phyloP scores from a whole-genome alignment of 2,888 invertebrate species.

The Stenchaetothrips biformis region DNA sequence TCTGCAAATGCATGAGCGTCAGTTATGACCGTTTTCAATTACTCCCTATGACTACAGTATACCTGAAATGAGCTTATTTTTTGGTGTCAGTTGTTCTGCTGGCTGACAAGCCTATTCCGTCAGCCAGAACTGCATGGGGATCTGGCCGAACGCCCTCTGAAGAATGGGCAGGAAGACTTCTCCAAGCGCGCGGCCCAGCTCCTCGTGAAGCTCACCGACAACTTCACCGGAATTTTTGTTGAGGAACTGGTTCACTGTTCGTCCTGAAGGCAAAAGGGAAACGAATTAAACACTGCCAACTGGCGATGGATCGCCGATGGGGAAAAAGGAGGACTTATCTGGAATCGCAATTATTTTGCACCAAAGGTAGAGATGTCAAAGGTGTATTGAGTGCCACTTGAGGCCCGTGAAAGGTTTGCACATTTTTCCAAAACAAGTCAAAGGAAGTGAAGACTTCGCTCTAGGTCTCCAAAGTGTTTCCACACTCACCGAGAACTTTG shows the following conservation, averaged over 20 bases:
- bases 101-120: background rate
- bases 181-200: slow-evolving; percentile 52
- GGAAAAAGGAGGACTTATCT: too few species aligned
- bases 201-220: slow-evolving; percentile 54
- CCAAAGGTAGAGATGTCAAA: too few species aligned
- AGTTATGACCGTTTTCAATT: too few species aligned
- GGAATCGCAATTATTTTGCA: too few species aligned
- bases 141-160: slow-evolving; percentile 55
- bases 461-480: background rate
- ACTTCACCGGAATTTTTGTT: slow-evolving; percentile 57
- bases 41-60: too few species aligned
- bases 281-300: slow-evolving; percentile 23
- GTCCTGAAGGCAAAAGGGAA: slow-evolving; percentile 45
- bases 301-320: background rate
- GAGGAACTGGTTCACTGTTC: slow-evolving; percentile 55
- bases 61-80: background rate
- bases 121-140: slow-evolving; percentile 56
- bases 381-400: too few species aligned
- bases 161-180: slow-evolving; percentile 54
- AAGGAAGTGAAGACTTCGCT: background rate
- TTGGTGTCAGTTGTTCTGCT: too few species aligned
- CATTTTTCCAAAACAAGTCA: slow-evolving; percentile 30
- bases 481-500: slow-evolving; percentile 51
- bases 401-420: too few species aligned
- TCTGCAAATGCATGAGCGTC: too few species aligned